Base-by-base conservation (phyloP, 2,888 invertebrate species). In the Himalopsyche japonica region DNA sequence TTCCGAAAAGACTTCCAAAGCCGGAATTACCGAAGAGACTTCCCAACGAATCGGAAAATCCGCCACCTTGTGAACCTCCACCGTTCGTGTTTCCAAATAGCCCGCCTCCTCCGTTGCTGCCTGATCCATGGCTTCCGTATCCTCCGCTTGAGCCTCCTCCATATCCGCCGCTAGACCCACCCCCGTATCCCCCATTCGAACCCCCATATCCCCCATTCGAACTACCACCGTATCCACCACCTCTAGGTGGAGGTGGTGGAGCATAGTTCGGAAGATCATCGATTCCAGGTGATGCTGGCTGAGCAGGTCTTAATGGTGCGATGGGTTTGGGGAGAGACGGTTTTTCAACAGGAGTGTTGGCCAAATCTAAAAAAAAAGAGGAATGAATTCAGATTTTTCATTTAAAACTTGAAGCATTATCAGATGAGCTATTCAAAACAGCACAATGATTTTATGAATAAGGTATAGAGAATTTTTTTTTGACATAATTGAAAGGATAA, bases 241-340 rank as follows among this genome's bases (percentile, higher is more conserved):
- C 86, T 10, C 87, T 85, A 47, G 87, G 87, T 0, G 92, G 92
- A 0, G 92, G 91, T 0, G 92, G 92, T n/a, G 92, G 90, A 10
- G 91, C 90, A 88, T 92, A 92, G 87, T 89, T 90, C 4, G 92
- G 92, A 1, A 89, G 88, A 2, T 92, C 91, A 81, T 89, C 90
- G 87, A 89, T 88, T 47, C 88, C 88, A 10, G 90, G 87, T 5
- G 91, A 90, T 89, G 87, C 8, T 90, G 90, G 18, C 89, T 86
- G 84, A 89, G 90, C 12, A 91, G 91, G 87, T 48, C 76, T 43
- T 12, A 86, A 24, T 5, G 84, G 85, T 1, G 85, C 87, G 15
- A 86, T 86, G 80, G 89, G 89, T 0, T 90, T 90, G 27, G 89
- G 85, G 1, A 89, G 89, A 64, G 84, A 82, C n/a, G 89, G 87